Conservation (phyloP, 2,888 invertebrate genomes). For the Carcina quercana region DNA sequence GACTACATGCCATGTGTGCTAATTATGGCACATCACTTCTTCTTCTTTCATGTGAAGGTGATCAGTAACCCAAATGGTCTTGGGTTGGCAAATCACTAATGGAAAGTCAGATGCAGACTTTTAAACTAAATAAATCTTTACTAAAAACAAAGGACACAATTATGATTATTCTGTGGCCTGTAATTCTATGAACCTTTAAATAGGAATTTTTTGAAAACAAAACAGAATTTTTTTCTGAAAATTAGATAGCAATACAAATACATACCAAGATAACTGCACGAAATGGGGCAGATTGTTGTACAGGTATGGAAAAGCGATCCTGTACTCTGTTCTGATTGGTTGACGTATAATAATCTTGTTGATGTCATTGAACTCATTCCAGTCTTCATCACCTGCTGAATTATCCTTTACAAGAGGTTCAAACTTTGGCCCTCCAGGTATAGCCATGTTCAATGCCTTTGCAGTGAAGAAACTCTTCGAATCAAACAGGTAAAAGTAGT, state of each 20-base stretch:
- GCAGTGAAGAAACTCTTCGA: constrained; percentile 99
- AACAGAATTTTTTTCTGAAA: too few species aligned
- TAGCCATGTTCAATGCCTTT: constrained; percentile 99
- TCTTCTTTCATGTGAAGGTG: too few species aligned
- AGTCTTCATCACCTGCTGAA: constrained; percentile 98
- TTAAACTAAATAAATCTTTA: too few species aligned
- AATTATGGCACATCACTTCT: too few species aligned
- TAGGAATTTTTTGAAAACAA: too few species aligned
- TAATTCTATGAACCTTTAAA: too few species aligned
- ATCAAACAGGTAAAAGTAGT: constrained; percentile 99
- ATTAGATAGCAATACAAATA: constrained; percentile 14
- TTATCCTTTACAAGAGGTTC: constrained; percentile 99
- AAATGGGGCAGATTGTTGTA: constrained; percentile 99
- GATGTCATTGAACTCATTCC: constrained; percentile 99
- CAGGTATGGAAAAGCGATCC: constrained; percentile 99
- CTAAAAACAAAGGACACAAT: too few species aligned
- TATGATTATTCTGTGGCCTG: too few species aligned
- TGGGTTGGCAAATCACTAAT: too few species aligned
- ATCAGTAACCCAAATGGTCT: too few species aligned
- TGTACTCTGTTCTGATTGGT: constrained; percentile 98
- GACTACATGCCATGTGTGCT: too few species aligned
- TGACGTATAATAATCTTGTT: constrained; percentile 99
- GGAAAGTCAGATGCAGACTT: too few species aligned
- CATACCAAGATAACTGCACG: constrained; percentile 98
- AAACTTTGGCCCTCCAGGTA: constrained; percentile 99